Percentiles rank a stretch among this genome's conserved stretches.
phyloP scores from a whole-genome alignment of 2,888 invertebrate species.

The Eupithecia subfuscata region DNA sequence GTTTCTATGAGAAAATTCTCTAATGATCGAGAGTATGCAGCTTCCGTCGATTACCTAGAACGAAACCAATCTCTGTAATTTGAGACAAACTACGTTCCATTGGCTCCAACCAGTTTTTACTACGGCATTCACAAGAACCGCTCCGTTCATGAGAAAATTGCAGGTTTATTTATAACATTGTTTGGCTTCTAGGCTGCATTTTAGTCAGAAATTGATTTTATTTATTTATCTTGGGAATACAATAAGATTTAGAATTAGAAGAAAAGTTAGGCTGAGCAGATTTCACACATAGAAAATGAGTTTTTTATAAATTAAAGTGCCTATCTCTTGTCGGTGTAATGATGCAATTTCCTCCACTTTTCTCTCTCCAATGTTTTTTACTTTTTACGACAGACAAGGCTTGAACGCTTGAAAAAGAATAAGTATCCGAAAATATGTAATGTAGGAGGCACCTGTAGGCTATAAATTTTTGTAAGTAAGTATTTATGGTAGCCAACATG shows the following conservation, averaged over 20 bases:
- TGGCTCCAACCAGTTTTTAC: constrained; percentile 17
- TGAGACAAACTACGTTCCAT: constrained; percentile 2
- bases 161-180: constrained; percentile 22
- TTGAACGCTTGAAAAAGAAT: no score
- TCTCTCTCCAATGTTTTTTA: no score
- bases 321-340: no score
- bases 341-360: no score
- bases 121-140: constrained; percentile 17
- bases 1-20: constrained; percentile 3
- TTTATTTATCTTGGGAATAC: background rate
- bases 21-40: constrained; percentile 1
- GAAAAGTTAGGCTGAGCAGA: background rate
- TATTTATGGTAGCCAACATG: no score
- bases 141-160: constrained; percentile 26
- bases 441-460: background rate
- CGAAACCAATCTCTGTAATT: constrained; percentile 20
- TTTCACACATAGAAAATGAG: background rate
- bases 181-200: constrained; percentile 20
- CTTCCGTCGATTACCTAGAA: constrained; percentile 27
- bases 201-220: background rate
- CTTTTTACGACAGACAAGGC: no score
- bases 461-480: no score
- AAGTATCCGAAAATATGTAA: background rate
- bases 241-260: background rate
- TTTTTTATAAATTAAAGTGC: no score